Percentiles rank a stretch among this genome's conserved stretches.
Conservation (phyloP, 2,113 vertebrate genomes). For the Amazona vittata region DNA sequence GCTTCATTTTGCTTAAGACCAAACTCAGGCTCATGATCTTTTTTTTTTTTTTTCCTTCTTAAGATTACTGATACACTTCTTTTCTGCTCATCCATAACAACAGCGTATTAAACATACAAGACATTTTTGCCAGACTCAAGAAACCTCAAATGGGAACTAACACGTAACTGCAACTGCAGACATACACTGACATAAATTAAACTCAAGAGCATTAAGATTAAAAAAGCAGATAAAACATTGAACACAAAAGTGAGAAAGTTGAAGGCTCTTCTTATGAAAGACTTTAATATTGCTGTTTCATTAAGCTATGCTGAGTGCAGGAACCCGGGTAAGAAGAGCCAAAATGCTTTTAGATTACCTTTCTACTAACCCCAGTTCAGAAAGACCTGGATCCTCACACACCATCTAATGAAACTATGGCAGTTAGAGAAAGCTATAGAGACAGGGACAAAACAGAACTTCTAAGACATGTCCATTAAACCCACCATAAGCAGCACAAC, state of each 20-base stretch:
- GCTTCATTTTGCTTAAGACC: not conserved
- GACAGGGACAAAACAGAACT: not conserved
- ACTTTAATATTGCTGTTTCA: not conserved
- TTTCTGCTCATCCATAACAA: not conserved
- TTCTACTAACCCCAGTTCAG: not conserved
- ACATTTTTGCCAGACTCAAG: not conserved
- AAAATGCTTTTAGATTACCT: not conserved
- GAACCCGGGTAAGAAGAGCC: not conserved
- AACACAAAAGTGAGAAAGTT: rapidly evolving
- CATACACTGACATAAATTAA: not conserved
- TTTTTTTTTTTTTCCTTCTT: not conserved
- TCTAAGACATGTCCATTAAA: not conserved
- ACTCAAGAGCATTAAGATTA: not conserved
- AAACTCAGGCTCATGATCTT: not conserved
- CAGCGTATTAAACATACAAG: not conserved
- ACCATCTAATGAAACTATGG: not conserved
- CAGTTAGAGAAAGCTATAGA: not conserved
- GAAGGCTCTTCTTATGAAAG: not conserved
- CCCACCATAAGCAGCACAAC: not conserved
- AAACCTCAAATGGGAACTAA: not conserved
- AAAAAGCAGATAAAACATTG: rapidly evolving
- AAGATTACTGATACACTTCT: not conserved
- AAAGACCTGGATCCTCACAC: not conserved
- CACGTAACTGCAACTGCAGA: not conserved
- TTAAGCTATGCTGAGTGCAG: not conserved